Base-by-base conservation (phyloP, 2,888 invertebrate genomes). In the Microctonus aethiopoides region DNA sequence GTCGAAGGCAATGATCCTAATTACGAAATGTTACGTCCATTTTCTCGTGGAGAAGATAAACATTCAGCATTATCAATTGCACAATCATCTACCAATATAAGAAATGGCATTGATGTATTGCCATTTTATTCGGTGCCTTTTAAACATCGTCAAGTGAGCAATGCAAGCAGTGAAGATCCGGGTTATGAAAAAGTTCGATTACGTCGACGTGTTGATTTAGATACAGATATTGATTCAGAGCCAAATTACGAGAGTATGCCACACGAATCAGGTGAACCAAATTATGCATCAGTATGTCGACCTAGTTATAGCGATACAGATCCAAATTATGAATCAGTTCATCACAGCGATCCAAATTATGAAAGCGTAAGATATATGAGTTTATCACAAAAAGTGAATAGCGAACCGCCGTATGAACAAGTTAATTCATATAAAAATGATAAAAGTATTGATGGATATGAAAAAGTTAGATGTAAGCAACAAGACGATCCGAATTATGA, bases 231-330 rank as follows among this genome's bases (percentile, higher is more conserved):
- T 29, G 89, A 90, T 51, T 86, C 88, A 1, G 94, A 93, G 80
- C 93, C 93, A 3, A 93, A 94, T 85, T 94, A 94, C 81, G 94
- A 94, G 82, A 93, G 93, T 1, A 91, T 94, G 89, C 90, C 91
- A 0, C 88, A 87, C 74, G 87, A 88, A 66, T 54, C 82, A 0
- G 88, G 89, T 74, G 91, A 91, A 56, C 88, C 90, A 0, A 87
- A 90, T 71, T 92, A 92, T 81, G 90, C 88, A 0, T 92, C 92
- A 0, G 85, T 87, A 1, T 83, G 83, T 39, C 83, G 87, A 9
- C 87, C 87, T 46, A 86, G 86, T 4, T 92, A 92, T 74, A 94
- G 93, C 80, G 94, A 94, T 83, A 92, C 92, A 0, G 94, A 92
- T 82, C 90, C 91, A 0, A 92, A 92, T 82, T 92, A 92, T 78